Evolutionary conservation across 2,888 invertebrate species (phyloP), one percentile per base, ranked within the genome.

Genomic region (Rutpela maculata): DNA sequence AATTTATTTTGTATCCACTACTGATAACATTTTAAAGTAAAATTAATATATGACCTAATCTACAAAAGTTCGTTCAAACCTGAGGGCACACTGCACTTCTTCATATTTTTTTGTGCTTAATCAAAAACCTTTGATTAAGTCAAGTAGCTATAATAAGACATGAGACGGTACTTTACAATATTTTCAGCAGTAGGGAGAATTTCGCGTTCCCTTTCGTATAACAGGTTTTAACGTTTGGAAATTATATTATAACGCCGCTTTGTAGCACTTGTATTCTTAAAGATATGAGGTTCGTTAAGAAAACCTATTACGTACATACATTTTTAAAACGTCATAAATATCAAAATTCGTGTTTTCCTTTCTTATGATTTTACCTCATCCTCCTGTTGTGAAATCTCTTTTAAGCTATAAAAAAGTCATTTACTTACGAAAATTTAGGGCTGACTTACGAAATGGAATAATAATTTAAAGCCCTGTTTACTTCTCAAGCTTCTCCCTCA

Each of bases 321-420:
- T 59, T 69, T 69, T 69, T 15, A 69, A 59, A 69, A 35, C 57
- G 9, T 35, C 57, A 59, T 38, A 69, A 69, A 31, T 57, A 17
- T 31, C 35, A 69, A 59, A 68, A 69, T 22, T 31, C 57, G 15
- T 18, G 11, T 35, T 69, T 69, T 15, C 59, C n/a, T 50, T 50
- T 18, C 31, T 17, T 50, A 17, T 56, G 35, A 12, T 26, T 69
- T 59, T 57, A 69, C 57, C 57, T 59, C 17, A 26, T 26, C 55
- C 9, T 26, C 55, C 9, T 67, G 19, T 15, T 56, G 19, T 56
- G 17, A 10, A 67, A 22, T 19, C 19, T 67, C n/a, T 43, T 50
- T 67, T 26, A 17, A 22, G 17, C 31, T 18, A 56, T 69, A 59
- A 59, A 69, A 69, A 38, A 69, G 69, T 59, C 31, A 57, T 69